These are phyloP conservation scores for Accipiter virgatus DNA, from an alignment of 2,113 vertebrate genomes.

Conservation along the genomic window DNA sequence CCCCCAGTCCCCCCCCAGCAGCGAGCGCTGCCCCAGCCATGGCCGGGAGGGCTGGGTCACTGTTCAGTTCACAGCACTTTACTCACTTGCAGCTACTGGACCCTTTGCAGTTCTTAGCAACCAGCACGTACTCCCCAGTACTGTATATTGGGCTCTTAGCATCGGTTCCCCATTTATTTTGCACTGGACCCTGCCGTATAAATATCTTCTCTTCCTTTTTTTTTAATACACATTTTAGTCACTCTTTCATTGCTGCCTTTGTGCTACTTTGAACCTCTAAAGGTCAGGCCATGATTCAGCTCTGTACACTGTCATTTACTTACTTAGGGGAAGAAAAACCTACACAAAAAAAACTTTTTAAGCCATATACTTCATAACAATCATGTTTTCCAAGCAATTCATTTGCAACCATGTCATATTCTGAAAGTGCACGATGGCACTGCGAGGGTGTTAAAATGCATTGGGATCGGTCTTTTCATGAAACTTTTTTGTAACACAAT, in stretches of 20 bases:
- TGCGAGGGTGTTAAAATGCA: neutral
- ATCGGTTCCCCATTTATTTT: slow-evolving; percentile 35
- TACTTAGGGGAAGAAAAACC: neutral
- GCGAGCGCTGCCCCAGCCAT: rapidly evolving
- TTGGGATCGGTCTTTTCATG: neutral
- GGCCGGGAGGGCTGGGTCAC: neutral
- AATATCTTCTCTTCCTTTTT: neutral
- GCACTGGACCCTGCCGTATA: slow-evolving; percentile 56
- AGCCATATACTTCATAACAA: slow-evolving; percentile 59
- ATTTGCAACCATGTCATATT: slow-evolving; percentile 22
- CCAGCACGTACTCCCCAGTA: neutral
- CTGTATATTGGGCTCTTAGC: neutral
- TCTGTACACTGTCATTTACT: neutral
- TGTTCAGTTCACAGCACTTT: slow-evolving; percentile 55
- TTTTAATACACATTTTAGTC: slow-evolving; percentile 29
- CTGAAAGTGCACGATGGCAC: neutral
- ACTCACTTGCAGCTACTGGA: neutral
- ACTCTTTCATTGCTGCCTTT: slow-evolving; percentile 32
- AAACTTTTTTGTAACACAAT: neutral
- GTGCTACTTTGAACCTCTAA: slow-evolving; percentile 9
- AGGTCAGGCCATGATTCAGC: slow-evolving; percentile 16
- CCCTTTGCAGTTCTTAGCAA: slow-evolving; percentile 6
- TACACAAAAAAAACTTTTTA: slow-evolving; percentile 2
- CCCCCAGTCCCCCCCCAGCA: neutral
- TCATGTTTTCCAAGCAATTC: slow-evolving; percentile 42